Base-by-base conservation (phyloP, 2,888 invertebrate species). In the Perdita meconis region DNA sequence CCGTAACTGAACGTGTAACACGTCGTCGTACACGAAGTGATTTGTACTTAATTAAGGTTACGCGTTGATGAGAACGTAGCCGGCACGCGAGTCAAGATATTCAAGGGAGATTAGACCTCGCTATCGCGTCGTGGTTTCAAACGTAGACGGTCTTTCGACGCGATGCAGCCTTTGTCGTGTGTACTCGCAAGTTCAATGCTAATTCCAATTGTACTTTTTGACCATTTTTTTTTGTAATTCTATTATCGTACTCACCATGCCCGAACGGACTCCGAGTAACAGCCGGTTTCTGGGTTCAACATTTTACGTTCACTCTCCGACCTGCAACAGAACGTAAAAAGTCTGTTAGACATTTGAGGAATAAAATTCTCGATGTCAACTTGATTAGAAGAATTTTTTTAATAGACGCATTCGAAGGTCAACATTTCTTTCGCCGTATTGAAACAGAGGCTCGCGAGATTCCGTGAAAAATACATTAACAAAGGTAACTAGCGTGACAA, bases 301-400 rank as follows among this genome's bases (percentile, higher is more conserved):
- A 92, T 91, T 89, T 92, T 92, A 76, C 92, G 91, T 60, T 92
- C 92, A 78, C 88, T 91, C 73, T 92, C 92, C 66, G 92, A 86
- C 91, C 92, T 92, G 89, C 8, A 90, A 91, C 76, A 82, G 22
- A 60, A 44, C 50, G 44, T 55, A 22, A 16, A 16, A 1, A 0
- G 16, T 38, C 44, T 2, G 36, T n/a, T 26, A 24, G n/a, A 19
- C 12, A 34, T 19, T 34, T 30, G 19, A 19, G 19, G 19, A 10
- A 19, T 30, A 6, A 30, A 30, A 30, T 2, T 30, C n/a, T n/a
- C n/a, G n/a, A n/a, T n/a, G n/a, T n/a, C n/a, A n/a, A n/a, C n/a
- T n/a, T n/a, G n/a, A n/a, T n/a, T n/a, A n/a, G n/a, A n/a, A n/a
- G n/a, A n/a, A n/a, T n/a, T n/a, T n/a, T n/a, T n/a, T n/a, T n/a